Base-by-base conservation (phyloP, 2,113 vertebrate species). In the Carollia perspicillata region DNA sequence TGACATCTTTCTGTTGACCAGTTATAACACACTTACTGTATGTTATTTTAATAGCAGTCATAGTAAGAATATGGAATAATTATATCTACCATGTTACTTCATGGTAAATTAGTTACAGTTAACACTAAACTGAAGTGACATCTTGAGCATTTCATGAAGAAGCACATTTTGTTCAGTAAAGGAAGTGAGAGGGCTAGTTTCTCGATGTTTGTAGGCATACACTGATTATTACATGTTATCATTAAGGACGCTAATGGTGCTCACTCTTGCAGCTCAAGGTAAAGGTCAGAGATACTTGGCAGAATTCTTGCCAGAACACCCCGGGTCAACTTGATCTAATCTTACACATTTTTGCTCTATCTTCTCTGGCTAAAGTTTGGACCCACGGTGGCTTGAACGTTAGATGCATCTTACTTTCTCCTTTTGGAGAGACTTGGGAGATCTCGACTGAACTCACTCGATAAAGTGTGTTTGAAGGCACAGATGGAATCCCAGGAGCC, bases 401-500 rank as follows among this genome's bases (percentile, higher is more conserved):
- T 63, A 95, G 88, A 84, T 65, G 49, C 83, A 84, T 42, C 33
- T 44, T 49, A 69, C 58, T 84, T 95, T 87, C 42, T 94, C 17
- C 20, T 47, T 49, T 79, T 42, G 49, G 83, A 89, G 49, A 49
- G 28, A 92, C 26, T 20, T 51, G 10, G 65, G 23, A 65, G 53
- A 66, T 81, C 26, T 28, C 88, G 72, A 81, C 83, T 81, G 89
- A 83, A 11, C 78, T 83, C 13, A 8, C 58, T 47, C 2, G 2
- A 42, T 44, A 40, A 58, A 53, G 20, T 47, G 0, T 78, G 49
- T 87, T 94, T 49, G 53, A 51, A 96, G 74, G 49, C 11, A 65
- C 1, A 33, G 20, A 75, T 7, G 44, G 72, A 75, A 2, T 60
- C 78, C 84, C 44, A 14, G 65, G 69, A 53, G 16, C 42, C 44